Evolutionary conservation across 1,140 invertebrate species (phyloP).

Genomic region (Drosophila ambigua): DNA sequence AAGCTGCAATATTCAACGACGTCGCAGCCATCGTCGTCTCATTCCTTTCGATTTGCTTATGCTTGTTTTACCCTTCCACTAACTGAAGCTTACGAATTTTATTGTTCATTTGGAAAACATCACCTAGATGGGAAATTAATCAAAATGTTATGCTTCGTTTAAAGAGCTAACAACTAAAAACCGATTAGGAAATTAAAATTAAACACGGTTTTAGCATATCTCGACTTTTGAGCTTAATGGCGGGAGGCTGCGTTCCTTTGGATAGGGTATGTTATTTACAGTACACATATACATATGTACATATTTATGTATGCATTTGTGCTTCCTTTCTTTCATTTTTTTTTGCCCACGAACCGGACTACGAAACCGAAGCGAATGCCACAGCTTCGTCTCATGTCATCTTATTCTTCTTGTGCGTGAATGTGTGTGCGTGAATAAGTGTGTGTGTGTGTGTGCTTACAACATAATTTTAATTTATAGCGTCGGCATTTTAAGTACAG

Average conservation of each 20-base stretch:
- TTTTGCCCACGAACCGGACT: slow-evolving; percentile 54
- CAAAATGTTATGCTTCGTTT: no score
- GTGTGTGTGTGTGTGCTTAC: slow-evolving; percentile 59
- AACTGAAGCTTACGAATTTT: not conserved
- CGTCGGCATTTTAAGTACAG: slow-evolving; percentile 66
- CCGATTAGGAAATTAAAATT: no score
- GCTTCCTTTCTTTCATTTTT: not conserved
- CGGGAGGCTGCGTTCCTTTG: no score
- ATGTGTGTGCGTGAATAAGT: slow-evolving; percentile 22
- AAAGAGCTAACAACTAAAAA: no score
- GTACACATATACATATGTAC: no score
- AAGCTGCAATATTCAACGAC: slow-evolving; percentile 65
- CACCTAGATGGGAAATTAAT: not conserved
- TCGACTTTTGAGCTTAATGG: no score
- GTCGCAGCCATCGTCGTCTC: slow-evolving; percentile 21
- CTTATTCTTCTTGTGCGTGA: slow-evolving; percentile 6
- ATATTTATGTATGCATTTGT: no score
- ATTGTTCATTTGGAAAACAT: not conserved
- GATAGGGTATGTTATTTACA: not conserved
- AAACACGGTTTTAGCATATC: no score
- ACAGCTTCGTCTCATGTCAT: slow-evolving; percentile 33
- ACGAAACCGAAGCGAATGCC: slow-evolving; percentile 16
- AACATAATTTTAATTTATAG: slow-evolving; percentile 81
- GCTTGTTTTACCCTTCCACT: slow-evolving; percentile 21
- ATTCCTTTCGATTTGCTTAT: slow-evolving; percentile 37